phyloP scores from a whole-genome alignment of 2,113 vertebrate genomes.

The Astur gentilis region DNA sequence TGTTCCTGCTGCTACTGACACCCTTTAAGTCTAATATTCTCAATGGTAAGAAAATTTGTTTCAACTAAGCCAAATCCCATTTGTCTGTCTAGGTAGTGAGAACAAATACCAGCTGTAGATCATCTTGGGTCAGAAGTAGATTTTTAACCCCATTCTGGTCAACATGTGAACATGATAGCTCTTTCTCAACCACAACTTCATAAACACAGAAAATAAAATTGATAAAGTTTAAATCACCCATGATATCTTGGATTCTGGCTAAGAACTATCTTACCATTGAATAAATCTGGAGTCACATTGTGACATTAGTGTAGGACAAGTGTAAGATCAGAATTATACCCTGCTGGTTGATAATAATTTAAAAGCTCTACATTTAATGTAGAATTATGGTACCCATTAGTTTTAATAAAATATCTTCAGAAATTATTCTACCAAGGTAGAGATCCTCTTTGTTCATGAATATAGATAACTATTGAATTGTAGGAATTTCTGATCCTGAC shows the following conservation, averaged over 20 bases:
- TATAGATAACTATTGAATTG: not conserved
- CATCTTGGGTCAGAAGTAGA: not conserved
- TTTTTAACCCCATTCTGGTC: conserved; percentile 1
- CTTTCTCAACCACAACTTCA: not conserved
- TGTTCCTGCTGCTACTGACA: not conserved
- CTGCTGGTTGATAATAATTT: not conserved
- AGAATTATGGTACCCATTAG: not conserved
- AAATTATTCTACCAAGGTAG: not conserved
- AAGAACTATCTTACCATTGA: not conserved
- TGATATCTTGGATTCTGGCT: not conserved
- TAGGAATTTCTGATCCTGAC: conserved; percentile 5
- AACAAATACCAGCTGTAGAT: conserved; percentile 24
- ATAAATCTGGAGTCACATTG: not conserved
- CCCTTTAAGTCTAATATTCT: not conserved
- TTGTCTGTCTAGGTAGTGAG: not conserved
- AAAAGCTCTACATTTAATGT: not conserved
- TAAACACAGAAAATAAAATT: not conserved
- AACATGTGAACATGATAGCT: not conserved
- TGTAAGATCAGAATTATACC: not conserved
- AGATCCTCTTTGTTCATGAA: not conserved
- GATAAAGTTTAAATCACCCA: not conserved
- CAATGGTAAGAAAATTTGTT: conserved; percentile 1
- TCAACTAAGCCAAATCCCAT: not conserved
- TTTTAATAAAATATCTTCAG: not conserved
- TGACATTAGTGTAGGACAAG: not conserved